phyloP scores from a whole-genome alignment of 2,888 invertebrate species.

The Elmis aenea region DNA sequence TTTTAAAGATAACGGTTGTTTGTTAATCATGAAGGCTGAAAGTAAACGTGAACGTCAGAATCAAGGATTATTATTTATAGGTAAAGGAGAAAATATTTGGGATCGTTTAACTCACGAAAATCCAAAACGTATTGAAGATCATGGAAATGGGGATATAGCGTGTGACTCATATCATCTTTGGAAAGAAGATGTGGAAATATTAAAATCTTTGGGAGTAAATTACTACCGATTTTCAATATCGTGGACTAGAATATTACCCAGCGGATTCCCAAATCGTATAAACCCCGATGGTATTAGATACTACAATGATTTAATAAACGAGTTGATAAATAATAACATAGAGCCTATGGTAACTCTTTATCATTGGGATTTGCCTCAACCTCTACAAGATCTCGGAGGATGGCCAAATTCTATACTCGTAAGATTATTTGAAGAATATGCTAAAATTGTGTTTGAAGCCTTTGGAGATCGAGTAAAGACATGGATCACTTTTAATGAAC shows the following conservation, averaged over 20 bases:
- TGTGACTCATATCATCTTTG: conserved; percentile 34
- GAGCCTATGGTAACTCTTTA: conserved; percentile 57
- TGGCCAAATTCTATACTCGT: conserved; percentile 55
- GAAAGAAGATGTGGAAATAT: conserved; percentile 27
- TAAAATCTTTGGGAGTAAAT: conserved; percentile 30
- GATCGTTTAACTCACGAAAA: conserved; percentile 44
- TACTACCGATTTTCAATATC: conserved; percentile 57
- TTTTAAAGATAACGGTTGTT: too few species aligned
- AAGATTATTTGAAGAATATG: conserved; percentile 58
- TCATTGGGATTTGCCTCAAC: conserved; percentile 62
- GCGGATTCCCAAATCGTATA: conserved; percentile 52
- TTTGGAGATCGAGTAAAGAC: conserved; percentile 43
- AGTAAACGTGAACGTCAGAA: neutral
- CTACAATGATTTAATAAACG: conserved; percentile 57
- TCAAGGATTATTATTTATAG: conserved; percentile 30
- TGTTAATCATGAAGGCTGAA: too few species aligned
- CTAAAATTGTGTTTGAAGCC: conserved; percentile 46
- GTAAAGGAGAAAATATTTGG: conserved; percentile 53
- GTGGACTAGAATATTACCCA: conserved; percentile 61
- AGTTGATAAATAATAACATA: conserved; percentile 51
- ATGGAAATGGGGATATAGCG: conserved; percentile 31
- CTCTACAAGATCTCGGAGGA: conserved; percentile 56
- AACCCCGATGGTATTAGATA: conserved; percentile 59
- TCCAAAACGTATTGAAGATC: conserved; percentile 33
- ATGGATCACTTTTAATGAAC: conserved; percentile 57